Base-by-base conservation (phyloP, 1,140 invertebrate species). In the Ectropis grisescens region DNA sequence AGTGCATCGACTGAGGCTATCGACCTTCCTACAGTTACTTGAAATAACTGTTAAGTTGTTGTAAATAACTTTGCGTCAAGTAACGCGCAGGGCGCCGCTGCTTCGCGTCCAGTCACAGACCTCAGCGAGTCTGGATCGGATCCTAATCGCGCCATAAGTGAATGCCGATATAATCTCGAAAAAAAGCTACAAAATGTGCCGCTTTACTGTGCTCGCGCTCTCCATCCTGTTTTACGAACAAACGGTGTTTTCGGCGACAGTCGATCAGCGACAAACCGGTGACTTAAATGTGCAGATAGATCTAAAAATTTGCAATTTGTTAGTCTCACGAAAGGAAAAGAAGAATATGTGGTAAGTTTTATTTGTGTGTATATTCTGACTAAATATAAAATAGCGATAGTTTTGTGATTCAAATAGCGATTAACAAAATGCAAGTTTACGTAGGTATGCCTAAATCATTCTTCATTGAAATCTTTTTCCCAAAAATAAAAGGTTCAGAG, bases 201-300 rank as follows among this genome's bases (percentile, higher is more conserved):
- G 24, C 4, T 26, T 26, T n/a, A 6, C 10, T 7, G 10, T 26
- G 3, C 2, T 26, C 4, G n/a, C 16, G 24, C 10, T 26, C 10
- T 26, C 24, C 10, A 6, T 19, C 16, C 16, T 19, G 3, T 8
- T 19, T 4, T 26, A 10, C 10, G 24, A n/a, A 10, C 4, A 10
- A n/a, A 65, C 62, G 22, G 24, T 6, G 24, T n/a, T 26, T 4
- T 3, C 24, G 2, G 4, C 57, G 15, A 36, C 46, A 15, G 90
- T 88, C 62, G 90, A 93, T 70, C 90, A 93, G 61, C 86, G 88
- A 16, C 91, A 93, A 68, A 87, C 85, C 1, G 91, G 91, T 2
- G 87, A 91, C 38, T 83, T 90, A 43, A 93, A 93, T 71, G 87
- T 93, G 25, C 90, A 91, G 55, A 79, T 93, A 27, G 88, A 91